Percentiles rank a stretch among this genome's conserved stretches.
Evolutionary conservation across 2,797 vertebrate genomes (phyloP).

Genomic region (Acanthurus tractus): DNA sequence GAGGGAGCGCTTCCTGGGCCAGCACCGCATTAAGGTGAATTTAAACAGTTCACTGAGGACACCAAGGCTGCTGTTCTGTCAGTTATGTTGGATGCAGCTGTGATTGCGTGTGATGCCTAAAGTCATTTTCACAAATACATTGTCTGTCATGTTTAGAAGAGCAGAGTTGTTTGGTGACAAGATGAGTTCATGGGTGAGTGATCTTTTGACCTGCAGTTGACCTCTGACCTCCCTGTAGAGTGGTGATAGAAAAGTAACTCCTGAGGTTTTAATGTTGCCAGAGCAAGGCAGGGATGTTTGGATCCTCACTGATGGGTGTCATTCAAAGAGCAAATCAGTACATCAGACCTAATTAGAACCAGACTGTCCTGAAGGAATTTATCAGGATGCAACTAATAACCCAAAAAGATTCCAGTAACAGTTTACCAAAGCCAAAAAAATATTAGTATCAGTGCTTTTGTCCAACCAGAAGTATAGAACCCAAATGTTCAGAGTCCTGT

Average conservation of each 20-base stretch:
- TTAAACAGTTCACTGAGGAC: neutral
- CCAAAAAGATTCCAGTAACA: neutral
- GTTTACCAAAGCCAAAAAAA: neutral
- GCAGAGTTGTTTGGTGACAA: neutral
- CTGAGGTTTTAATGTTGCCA: neutral
- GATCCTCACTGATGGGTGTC: neutral
- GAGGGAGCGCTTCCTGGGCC: constrained; percentile 63
- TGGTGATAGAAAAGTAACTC: neutral
- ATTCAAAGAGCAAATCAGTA: neutral
- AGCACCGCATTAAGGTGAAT: constrained; percentile 22
- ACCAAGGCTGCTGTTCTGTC: neutral
- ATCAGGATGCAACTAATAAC: neutral
- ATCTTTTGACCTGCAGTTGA: constrained; percentile 11
- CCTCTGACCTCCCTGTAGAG: constrained; percentile 4
- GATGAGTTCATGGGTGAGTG: neutral
- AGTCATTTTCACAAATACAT: neutral
- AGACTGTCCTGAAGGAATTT: too few species aligned
- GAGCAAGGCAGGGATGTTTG: neutral
- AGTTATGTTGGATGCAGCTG: constrained; percentile 1
- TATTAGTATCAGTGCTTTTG: neutral
- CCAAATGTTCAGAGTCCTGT: neutral
- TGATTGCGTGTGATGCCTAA: neutral
- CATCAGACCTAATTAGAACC: too few species aligned
- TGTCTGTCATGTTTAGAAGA: neutral
- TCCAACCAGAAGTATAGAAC: neutral